phyloP scores from a whole-genome alignment of 1,140 invertebrate genomes.

The Asobara japonica region DNA sequence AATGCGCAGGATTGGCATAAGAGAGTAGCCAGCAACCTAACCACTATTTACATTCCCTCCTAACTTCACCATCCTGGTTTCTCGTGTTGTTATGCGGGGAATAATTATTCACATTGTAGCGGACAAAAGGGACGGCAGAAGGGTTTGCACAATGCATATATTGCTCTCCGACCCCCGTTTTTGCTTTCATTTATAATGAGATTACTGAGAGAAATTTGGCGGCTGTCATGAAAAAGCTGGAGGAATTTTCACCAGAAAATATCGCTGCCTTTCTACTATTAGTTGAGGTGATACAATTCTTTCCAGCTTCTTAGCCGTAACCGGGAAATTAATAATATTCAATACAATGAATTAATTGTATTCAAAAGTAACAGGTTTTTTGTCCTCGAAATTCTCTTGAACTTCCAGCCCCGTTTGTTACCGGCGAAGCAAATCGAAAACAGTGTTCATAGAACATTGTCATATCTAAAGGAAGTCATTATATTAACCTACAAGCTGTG shows the following conservation, averaged over 20 bases:
- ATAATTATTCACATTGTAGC: constrained; percentile 63
- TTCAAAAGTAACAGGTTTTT: neutral
- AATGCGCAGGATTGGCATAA: constrained; percentile 7
- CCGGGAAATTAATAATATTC: too few relatives aligned
- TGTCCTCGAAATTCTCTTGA: neutral
- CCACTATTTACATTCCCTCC: constrained; percentile 61
- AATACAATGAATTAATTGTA: too few relatives aligned
- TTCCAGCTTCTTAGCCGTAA: too few relatives aligned
- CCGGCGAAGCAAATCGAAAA: neutral
- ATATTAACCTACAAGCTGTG: neutral
- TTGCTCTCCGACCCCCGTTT: neutral
- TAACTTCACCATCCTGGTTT: constrained; percentile 48
- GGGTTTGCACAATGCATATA: neutral
- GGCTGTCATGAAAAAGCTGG: neutral
- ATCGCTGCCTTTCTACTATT: neutral
- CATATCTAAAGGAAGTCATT: neutral
- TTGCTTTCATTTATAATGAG: neutral
- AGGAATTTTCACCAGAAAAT: neutral
- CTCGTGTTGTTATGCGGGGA: constrained; percentile 42
- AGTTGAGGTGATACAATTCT: neutral
- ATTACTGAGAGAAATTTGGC: neutral
- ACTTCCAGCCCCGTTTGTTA: neutral
- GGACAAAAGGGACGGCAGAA: neutral
- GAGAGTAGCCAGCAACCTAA: constrained; percentile 27
- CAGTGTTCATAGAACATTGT: neutral